phyloP scores from a whole-genome alignment of 2,113 vertebrate species.

The Malurus cyaneus region DNA sequence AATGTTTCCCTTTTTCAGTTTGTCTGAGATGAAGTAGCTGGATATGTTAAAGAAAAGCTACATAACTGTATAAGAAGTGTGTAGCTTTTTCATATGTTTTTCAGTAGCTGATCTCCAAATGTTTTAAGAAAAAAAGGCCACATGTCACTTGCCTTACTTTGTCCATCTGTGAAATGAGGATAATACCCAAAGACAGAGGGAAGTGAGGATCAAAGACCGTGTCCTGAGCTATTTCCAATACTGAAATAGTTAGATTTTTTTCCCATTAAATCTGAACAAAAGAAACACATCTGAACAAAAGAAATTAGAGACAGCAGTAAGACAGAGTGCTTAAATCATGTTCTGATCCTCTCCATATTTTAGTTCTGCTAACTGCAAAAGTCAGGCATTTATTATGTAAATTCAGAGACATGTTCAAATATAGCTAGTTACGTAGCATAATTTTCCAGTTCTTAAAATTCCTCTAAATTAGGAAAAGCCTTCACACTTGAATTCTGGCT shows the following conservation, averaged over 20 bases:
- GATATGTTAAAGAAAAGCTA: conserved; percentile 24
- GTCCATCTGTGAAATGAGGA: neutral
- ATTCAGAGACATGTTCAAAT: conserved; percentile 15
- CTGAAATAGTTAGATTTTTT: neutral
- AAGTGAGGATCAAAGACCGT: neutral
- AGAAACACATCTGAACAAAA: conserved; percentile 31
- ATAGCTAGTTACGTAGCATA: neutral
- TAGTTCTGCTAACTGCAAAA: conserved; percentile 41
- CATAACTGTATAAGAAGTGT: neutral
- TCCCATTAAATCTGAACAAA: conserved; percentile 24
- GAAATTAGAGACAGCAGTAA: conserved; percentile 4
- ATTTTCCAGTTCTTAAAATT: conserved; percentile 49
- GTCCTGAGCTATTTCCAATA: neutral
- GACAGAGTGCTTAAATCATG: neutral
- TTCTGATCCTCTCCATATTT: conserved; percentile 30
- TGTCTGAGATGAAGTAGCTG: neutral
- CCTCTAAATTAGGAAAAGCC: conserved; percentile 25
- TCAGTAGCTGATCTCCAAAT: neutral
- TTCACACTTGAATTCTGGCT: conserved; percentile 24
- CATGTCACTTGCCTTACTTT: neutral
- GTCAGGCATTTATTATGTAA: conserved; percentile 42
- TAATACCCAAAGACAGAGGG: neutral
- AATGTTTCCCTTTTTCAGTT: neutral
- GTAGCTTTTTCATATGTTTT: neutral
- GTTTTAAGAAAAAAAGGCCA: neutral